Evolutionary conservation across 2,888 invertebrate species (phyloP), one percentile per base, ranked within the genome.

Genomic region (Meliscaeva auricollis): DNA sequence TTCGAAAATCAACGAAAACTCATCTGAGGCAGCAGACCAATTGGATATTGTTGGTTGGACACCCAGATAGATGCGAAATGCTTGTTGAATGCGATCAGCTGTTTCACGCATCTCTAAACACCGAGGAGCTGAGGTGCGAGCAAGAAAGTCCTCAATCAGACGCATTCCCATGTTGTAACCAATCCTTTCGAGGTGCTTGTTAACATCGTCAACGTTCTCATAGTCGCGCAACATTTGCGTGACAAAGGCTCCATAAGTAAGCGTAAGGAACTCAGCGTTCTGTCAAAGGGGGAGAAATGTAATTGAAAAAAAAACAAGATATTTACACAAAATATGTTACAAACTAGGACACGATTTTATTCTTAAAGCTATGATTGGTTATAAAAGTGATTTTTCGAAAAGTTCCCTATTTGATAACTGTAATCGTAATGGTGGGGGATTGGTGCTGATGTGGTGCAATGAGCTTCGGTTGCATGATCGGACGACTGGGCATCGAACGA

Each of bases 91-190:
- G 92, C 98, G 97, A 90, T 99, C 99, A 50, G 99, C 98, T 0
- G 98, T 98, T 90, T 99, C 99, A 89, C 98, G 95, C 93, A 99
- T 96, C 92, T 99, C 99, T 90, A 97, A 94, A 91, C 99, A 99
- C 52, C 98, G 94, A 0, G 96, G 96, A 3, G 97, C 96, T 69
- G 96, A 96, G 20, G 97, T 98, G 88, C 98, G 95, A 0, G 99
- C 98, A 9, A 99, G 93, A 90, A 98, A 99, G 91, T 99, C 99
- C 93, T 99, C 99, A 84, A 99, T 98, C 46, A 99, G 93, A 54
- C 99, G 94, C 69, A 99, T 96, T 11, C 99, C 99, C 95, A 99
- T 99, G 91, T 99, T 99, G 91, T 99, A 99, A 4, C 99, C 99
- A 93, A 98, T 96, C 90, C 97, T 93, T 90, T 98, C 98, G 80